Evolutionary conservation across 1,140 invertebrate species (phyloP), one percentile per base, ranked within the genome.

Genomic region (Lepidurus couesii): DNA sequence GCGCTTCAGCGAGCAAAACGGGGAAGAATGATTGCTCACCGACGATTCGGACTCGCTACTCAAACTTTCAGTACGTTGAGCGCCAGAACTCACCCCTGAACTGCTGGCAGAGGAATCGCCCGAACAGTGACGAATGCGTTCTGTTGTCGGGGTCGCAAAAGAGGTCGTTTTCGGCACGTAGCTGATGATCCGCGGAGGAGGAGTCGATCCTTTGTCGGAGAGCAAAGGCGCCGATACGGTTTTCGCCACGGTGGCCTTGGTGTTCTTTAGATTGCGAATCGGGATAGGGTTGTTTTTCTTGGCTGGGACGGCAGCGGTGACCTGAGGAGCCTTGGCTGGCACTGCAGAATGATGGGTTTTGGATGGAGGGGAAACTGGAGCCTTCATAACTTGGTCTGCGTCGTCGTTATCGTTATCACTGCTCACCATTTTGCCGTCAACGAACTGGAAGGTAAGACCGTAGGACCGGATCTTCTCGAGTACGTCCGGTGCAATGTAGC

Each of bases 361-460:
- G 8, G 43, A 24, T 24, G 44, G 45, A 21, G 73, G 42, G 42
- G 53, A 8, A 16, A 74, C 53, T 7, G 53, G 26, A 26, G 78
- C 43, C 53, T 78, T 76, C 43, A 47, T 44, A 11, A 47, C 44
- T 75, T 91, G 90, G 84, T 91, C 90, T 79, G 90, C 88, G 87
- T 90, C 9, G 88, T 88, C 84, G 89, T 87, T 9, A 89, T 89
- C 80, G 87, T 90, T 65, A 89, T 88, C 13, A 88, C 90, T 81
- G 91, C 90, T 9, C 83, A 94, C 87, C 13, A 95, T 90, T 83
- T 91, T 90, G 3, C 93, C 93, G 0, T 93, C 93, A 81, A 94
- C 95, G 83, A 95, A 95, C 6, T 93, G 95, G 1, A 95, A 89
- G 7, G 92, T 92, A 0, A 92, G 93, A 7, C 93, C 94, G 82